A percentile compares a stretch with the other conserved stretches of the same genome.
These are phyloP conservation scores for Lethenteron camtschaticum DNA, from an alignment of 2,113 vertebrate genomes.

Conservation along the genomic window DNA sequence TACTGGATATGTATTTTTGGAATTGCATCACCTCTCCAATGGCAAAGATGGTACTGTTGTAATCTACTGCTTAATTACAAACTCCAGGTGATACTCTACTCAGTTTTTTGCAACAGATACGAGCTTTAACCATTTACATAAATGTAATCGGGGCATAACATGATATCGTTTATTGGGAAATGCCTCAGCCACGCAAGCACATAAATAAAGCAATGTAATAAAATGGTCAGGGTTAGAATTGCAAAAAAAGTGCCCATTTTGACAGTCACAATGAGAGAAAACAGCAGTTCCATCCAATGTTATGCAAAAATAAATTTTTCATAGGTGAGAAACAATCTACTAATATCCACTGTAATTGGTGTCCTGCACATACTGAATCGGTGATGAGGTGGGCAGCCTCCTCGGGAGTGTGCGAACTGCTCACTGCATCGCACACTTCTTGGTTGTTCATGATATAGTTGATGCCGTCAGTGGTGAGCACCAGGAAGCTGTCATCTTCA, in stretches of 20 bases:
- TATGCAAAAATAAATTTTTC: background rate
- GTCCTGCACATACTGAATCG: constrained; percentile 8
- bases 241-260: background rate
- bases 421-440: constrained; percentile 12
- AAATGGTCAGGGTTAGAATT: background rate
- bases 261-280: background rate
- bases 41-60: no score
- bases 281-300: background rate
- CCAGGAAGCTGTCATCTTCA: constrained; percentile 10
- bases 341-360: background rate
- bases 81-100: no score
- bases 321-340: background rate
- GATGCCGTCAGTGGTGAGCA: constrained; percentile 11
- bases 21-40: no score
- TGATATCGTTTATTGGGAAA: no score
- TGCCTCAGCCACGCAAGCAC: no score
- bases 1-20: no score
- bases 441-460: constrained; percentile 10
- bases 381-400: constrained; percentile 11
- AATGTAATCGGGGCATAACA: no score
- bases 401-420: constrained; percentile 9
- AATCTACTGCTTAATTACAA: no score
- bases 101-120: no score
- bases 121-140: no score
- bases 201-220: no score